Evolutionary conservation across 1,140 invertebrate species (phyloP), one percentile per base, ranked within the genome.

Genomic region (Diploscapter pachys): DNA sequence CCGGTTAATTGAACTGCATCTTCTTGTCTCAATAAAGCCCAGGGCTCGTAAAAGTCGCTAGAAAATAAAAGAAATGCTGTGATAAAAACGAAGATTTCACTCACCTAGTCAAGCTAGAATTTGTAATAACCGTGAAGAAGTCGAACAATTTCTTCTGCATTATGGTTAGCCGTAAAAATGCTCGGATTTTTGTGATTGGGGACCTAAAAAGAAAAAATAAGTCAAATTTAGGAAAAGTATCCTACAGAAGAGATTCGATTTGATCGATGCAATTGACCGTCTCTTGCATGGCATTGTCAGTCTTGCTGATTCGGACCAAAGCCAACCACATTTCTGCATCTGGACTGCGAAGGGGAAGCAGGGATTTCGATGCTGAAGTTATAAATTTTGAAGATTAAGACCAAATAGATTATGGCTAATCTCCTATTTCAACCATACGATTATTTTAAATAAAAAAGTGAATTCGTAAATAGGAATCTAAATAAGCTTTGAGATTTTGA

Each of bases 1-100:
- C 96, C 96, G 84, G 93, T 92, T 71, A 99, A 92, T 53, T 97
- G 91, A 79, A 93, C 91, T 4, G 94, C 93, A 86, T 98, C 95
- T 78, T 98, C 96, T 82, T 93, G 94, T 86, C 98, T 89, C 91
- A 99, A 92, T 6, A 98, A 88, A 49, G 96, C 94, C 86, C 95
- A 94, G 3, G 91, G 91, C 86, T 98, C 95, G 86, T 96, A 98
- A 86, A 93, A 96, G 79, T 97, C 94, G 56, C 91, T 88, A 77
- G 51, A 80, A 81, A 9, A 78, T 66, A 56, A 61, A 13, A 51
- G 51, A 67, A 55, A 31, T 8, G 55, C 50, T 8, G 67, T 31
- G 55, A 8, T 31, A 13, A 66, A 66, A 48, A 13, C 11, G 67
- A 69, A 69, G 31, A 31, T 31, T 31, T 31, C 31, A n/a, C 73